Evolutionary conservation across 64 coral and sea anemone species (phyloP).

Genomic region (Stylophora pistillata): DNA sequence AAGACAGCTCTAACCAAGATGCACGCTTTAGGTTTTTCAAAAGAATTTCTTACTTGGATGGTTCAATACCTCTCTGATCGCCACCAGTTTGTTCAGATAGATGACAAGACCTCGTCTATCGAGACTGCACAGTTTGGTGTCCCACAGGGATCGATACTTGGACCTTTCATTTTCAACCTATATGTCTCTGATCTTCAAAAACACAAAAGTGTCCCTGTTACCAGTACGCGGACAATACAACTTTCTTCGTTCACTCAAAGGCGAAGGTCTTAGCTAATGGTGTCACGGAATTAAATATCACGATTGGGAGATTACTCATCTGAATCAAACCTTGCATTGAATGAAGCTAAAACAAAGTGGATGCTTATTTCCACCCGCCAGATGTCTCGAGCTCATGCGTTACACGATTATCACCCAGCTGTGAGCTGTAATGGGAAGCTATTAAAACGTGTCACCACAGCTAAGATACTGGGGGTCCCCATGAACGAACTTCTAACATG

Average conservation of each 20-base stretch:
- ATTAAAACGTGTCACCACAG: too few species aligned
- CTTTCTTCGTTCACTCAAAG: conserved; percentile 25
- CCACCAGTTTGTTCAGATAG: conserved; percentile 54
- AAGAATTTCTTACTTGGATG: conserved; percentile 33
- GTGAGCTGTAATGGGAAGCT: too few species aligned
- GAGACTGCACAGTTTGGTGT: conserved; percentile 38
- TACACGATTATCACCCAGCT: too few species aligned
- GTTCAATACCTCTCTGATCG: conserved; percentile 46
- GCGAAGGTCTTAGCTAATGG: not conserved
- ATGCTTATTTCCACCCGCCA: too few species aligned
- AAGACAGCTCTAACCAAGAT: too few species aligned
- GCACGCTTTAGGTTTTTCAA: too few species aligned
- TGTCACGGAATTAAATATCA: conserved; percentile 2
- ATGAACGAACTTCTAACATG: too few species aligned
- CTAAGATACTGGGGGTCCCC: too few species aligned
- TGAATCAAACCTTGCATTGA: conserved; percentile 32
- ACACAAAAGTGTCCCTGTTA: not conserved
- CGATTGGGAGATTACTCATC: conserved; percentile 19
- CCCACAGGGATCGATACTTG: conserved; percentile 62
- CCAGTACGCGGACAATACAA: conserved; percentile 65
- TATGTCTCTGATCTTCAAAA: conserved; percentile 64
- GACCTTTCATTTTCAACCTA: conserved; percentile 69
- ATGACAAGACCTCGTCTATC: conserved; percentile 16
- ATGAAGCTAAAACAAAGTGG: too few species aligned
- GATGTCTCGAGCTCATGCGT: too few species aligned